These are phyloP conservation scores for Mus spicilegus DNA, from an alignment of 2,113 vertebrate genomes.

Conservation along the genomic window DNA sequence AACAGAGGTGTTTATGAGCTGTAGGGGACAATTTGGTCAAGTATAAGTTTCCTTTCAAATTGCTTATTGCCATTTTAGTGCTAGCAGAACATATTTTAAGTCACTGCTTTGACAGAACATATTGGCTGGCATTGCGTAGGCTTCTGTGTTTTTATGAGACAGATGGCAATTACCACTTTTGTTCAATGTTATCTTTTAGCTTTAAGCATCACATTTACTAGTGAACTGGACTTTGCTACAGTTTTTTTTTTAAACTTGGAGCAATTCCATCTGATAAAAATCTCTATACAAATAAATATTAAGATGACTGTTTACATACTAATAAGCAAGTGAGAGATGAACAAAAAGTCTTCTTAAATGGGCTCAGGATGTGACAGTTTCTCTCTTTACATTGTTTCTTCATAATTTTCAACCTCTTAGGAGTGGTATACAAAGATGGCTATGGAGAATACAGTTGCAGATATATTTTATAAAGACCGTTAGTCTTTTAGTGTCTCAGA, in stretches of 20 bases:
- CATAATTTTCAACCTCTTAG: not conserved
- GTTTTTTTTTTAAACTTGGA: not conserved
- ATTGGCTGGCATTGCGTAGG: slow-evolving; percentile 70
- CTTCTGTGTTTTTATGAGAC: slow-evolving; percentile 72
- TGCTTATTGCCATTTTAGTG: slow-evolving; percentile 75
- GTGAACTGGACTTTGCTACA: slow-evolving; percentile 62
- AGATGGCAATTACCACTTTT: slow-evolving; percentile 77
- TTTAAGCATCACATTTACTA: slow-evolving; percentile 60
- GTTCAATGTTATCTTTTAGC: slow-evolving; percentile 74
- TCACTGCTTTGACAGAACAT: slow-evolving; percentile 72
- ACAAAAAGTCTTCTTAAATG: not conserved
- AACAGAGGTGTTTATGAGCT: slow-evolving; percentile 65
- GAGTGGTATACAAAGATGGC: not conserved
- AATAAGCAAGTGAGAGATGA: not conserved
- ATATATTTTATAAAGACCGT: not conserved
- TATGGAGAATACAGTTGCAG: not conserved
- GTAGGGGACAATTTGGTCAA: slow-evolving; percentile 75
- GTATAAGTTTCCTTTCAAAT: slow-evolving; percentile 74
- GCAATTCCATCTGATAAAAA: not conserved
- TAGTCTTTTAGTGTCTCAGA: slow-evolving; percentile 4
- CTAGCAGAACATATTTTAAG: slow-evolving; percentile 78
- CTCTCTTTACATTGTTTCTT: not conserved
- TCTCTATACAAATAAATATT: slow-evolving; percentile 39
- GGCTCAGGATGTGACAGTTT: not conserved
- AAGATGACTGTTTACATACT: not conserved